Base-by-base conservation (phyloP, 2,888 invertebrate genomes). In the Eristalis tenax region DNA sequence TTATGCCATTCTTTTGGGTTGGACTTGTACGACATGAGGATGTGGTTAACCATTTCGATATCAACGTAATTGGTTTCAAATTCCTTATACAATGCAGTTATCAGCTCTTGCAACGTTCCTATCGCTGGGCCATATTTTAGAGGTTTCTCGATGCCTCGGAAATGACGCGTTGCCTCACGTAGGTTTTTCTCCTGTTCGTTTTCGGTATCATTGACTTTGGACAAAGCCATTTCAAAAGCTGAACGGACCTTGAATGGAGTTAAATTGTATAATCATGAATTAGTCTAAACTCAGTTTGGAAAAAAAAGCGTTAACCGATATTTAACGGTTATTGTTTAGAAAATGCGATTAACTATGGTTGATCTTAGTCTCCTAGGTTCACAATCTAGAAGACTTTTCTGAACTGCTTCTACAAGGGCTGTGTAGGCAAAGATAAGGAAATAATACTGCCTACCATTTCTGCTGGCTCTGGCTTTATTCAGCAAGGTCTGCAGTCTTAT, bases 1-100 rank as follows among this genome's bases (percentile, higher is more conserved):
- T 97, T 97, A 91, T 95, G 96, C 99, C 99, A 99, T 88, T 99
- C 99, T 23, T 94, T 94, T 0, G 96, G 96, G 90, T 98, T 96
- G 57, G 98, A 98, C 91, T 96, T 97, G 94, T 99, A 99, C 0
- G 94, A 93, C 1, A 94, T 91, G 94, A 95, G 96, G 78, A 99
- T 92, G 79, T 96, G 95, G 90, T 96, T 95, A 10, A 99, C 98
- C 91, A 97, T 95, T 89, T 99, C 99, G 78, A 99, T 96, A 91
- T 99, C 97, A 26, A 99, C 97, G 86, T 95, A 94, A 90, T 98
- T 97, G 18, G 95, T 93, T 0, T 95, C 95, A 92, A 99, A 99
- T 88, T 97, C 95, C 79, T 94, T 94, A 92, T 97, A 95, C 59
- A 99, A 92, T 88, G 96, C 96, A 2, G 94, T 91, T 2, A 97